phyloP scores from a whole-genome alignment of 2,888 invertebrate species.

The Sphaerophoria taeniata region DNA sequence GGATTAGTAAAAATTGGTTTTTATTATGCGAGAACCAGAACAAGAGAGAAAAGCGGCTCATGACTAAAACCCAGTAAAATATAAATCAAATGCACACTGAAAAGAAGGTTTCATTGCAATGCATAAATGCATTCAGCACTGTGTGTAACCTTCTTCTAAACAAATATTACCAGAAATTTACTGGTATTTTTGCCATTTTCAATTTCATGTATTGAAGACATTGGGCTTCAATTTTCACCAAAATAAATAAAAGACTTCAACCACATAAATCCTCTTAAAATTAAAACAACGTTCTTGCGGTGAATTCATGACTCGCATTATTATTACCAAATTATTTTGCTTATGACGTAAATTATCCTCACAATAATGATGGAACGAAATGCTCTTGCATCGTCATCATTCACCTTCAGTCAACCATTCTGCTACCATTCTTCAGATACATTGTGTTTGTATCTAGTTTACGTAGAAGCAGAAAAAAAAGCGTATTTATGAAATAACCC shows the following conservation, averaged over 20 bases:
- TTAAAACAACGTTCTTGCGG: slow-evolving; percentile 53
- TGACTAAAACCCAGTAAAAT: too few species aligned
- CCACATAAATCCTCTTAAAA: slow-evolving; percentile 63
- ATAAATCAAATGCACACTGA: too few species aligned
- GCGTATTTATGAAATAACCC: slow-evolving; percentile 41
- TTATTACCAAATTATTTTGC: slow-evolving; percentile 82
- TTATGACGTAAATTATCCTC: slow-evolving; percentile 66
- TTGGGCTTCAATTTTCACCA: too few species aligned
- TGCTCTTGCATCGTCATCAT: slow-evolving; percentile 70
- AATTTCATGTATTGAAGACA: too few species aligned
- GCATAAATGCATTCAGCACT: too few species aligned
- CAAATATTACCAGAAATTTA: too few species aligned
- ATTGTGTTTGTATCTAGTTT: slow-evolving; percentile 60
- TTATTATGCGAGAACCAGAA: too few species aligned
- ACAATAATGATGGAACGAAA: slow-evolving; percentile 65
- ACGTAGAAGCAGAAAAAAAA: slow-evolving; percentile 24
- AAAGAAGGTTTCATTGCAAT: too few species aligned
- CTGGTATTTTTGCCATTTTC: too few species aligned
- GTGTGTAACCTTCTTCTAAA: too few species aligned
- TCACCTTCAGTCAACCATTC: slow-evolving; percentile 66
- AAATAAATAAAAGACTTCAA: neutral
- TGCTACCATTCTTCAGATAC: slow-evolving; percentile 18
- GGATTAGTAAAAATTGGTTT: too few species aligned
- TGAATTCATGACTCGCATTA: slow-evolving; percentile 81
- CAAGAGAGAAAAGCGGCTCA: too few species aligned